A percentile compares a stretch with the other conserved stretches of the same genome.
phyloP scores from a whole-genome alignment of 2,797 vertebrate species.

The Eutrigla gurnardus region DNA sequence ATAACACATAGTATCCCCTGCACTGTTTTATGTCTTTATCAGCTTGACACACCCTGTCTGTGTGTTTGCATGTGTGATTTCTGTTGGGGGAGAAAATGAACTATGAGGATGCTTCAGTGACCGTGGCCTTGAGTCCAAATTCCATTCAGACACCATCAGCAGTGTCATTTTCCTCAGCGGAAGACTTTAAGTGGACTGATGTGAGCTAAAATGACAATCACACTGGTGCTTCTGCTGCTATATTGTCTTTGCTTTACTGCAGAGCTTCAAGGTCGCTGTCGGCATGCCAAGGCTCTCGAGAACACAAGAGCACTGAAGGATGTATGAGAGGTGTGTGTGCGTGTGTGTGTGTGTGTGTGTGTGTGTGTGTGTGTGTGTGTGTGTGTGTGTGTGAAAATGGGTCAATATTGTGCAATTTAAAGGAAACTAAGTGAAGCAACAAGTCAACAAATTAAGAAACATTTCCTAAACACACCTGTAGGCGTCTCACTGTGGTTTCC shows the following conservation, averaged over 20 bases:
- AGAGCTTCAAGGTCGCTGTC: constrained; percentile 33
- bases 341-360: neutral
- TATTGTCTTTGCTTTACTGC: constrained; percentile 39
- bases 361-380: no score
- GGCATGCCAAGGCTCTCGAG: constrained; percentile 5
- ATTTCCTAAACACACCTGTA: neutral
- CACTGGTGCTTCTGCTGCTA: constrained; percentile 6
- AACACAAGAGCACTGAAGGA: constrained; percentile 18
- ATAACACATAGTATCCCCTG: constrained; percentile 26
- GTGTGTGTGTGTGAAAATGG: neutral
- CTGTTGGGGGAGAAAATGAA: constrained; percentile 6
- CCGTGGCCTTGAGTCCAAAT: constrained; percentile 59
- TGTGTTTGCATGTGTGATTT: constrained; percentile 6
- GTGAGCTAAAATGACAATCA: constrained; percentile 25
- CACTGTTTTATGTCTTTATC: constrained; percentile 17
- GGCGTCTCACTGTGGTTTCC: neutral
- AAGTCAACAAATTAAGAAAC: constrained; percentile 1
- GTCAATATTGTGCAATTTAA: neutral
- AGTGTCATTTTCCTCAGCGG: constrained; percentile 52
- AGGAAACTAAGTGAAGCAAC: constrained; percentile 4
- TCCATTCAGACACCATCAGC: constrained; percentile 46
- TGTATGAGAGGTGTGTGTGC: neutral
- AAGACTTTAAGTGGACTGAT: constrained; percentile 48
- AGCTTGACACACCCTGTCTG: neutral
- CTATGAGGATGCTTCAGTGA: constrained; percentile 33